phyloP scores from a whole-genome alignment of 2,797 vertebrate genomes.

The Neosilurus hyrtlii region DNA sequence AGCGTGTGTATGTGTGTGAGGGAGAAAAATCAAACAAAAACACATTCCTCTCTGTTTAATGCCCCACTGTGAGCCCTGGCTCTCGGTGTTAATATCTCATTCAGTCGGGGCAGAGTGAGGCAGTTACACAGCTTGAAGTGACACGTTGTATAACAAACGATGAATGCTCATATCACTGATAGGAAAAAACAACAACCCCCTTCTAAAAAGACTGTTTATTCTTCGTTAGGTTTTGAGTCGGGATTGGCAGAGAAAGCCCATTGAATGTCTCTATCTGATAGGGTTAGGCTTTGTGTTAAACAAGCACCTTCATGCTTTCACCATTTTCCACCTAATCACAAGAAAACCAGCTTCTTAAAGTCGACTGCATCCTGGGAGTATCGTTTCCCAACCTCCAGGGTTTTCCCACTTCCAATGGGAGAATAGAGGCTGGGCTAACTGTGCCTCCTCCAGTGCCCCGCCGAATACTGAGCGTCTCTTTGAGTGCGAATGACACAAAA shows the following conservation, averaged over 20 bases:
- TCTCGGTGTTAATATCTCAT: conserved; percentile 29
- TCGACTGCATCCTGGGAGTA: conserved; percentile 7
- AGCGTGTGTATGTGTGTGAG: neutral
- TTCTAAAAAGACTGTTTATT: conserved; percentile 15
- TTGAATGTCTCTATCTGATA: conserved; percentile 20
- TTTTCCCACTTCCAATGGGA: conserved; percentile 15
- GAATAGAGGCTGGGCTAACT: conserved; percentile 10
- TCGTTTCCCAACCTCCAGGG: conserved; percentile 2
- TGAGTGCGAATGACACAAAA: conserved; percentile 5
- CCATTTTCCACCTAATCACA: conserved; percentile 4
- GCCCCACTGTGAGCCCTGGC: conserved; percentile 17
- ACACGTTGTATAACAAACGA: conserved; percentile 28
- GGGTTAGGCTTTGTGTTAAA: conserved; percentile 33
- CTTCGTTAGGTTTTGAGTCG: neutral
- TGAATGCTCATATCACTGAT: conserved; percentile 17
- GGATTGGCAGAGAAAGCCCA: neutral
- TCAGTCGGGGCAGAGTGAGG: conserved; percentile 29
- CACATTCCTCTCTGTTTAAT: conserved; percentile 37
- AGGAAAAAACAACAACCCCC: neutral
- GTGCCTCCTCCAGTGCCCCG: conserved; percentile 8
- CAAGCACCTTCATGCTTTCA: conserved; percentile 22
- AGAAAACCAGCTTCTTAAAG: neutral
- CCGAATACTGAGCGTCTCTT: conserved; percentile 3
- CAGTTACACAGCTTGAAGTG: conserved; percentile 38
- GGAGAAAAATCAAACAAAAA: conserved; percentile 32